Base-by-base conservation (phyloP, 2,797 vertebrate genomes). In the Lycodopsis pacificus region DNA sequence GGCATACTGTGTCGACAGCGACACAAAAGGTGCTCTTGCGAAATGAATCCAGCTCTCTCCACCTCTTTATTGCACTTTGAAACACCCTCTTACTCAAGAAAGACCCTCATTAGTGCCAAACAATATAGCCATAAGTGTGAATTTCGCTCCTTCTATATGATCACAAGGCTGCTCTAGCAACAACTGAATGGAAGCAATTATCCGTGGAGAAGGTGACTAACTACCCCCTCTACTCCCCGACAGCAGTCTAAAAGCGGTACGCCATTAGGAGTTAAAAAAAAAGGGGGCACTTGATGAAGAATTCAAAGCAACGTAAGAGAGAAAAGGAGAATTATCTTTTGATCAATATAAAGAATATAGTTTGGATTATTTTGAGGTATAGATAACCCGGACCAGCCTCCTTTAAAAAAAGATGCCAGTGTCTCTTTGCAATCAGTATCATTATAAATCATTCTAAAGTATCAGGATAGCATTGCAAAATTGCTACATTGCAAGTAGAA, bases 171-270 rank as follows among this genome's bases (percentile, higher is more conserved):
- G 73, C 76, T 86, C 80, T 17, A 75, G 87, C 70, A 87, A 82
- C 77, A 83, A 79, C 54, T 80, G 80, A 91, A 91, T 77, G 70
- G 82, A 91, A 77, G 86, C 73, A 92, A 92, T 93, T 93, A 93
- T 81, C 88, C 79, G 40, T 57, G 40, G 79, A 89, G 80, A 90
- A 86, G 85, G 81, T 89, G 85, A 91, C 86, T 88, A 88, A 90
- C 84, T 85, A 78, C 65, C 66, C 66, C 73, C 59, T 86, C 86
- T 86, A 75, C 88, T 88, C 75, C 76, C 70, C 53, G 81, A 84
- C 79, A 86, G 80, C 86, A 86, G 76, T 77, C 79, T 67, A 82
- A 83, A 81, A 80, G 82, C 71, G 79, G 82, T 32, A 69, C 20
- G 71, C 46, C 68, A 85, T 56, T 80, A 73, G 77, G 53, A 71